Base-by-base conservation (phyloP, 2,797 vertebrate genomes). In the Rhinatrema bivittatum region DNA sequence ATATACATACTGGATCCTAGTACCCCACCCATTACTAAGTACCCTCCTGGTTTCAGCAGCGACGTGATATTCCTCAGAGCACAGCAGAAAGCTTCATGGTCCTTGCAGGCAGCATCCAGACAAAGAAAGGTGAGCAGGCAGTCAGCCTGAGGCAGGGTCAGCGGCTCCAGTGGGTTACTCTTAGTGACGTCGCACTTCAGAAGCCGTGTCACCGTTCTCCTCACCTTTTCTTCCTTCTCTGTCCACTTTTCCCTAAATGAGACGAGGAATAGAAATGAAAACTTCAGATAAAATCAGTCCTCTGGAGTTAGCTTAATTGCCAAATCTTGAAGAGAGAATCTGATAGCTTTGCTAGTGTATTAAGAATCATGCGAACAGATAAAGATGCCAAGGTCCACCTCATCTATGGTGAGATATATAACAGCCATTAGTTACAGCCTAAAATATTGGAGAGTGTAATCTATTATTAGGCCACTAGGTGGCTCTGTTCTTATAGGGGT, bases 161-260 rank as follows among this genome's bases (percentile, higher is more conserved):
- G 3, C 0, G 48, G 26, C 1, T 59, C 46, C 33, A 74, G 60
- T 0, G 61, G 70, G 34, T 46, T 67, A 16, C 65, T 65, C 46
- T 62, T 53, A 1, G 53, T 65, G 25, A 75, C 60, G 0, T 80
- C 68, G 11, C 69, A 77, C 29, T 66, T 70, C 16, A 81, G 45
- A 6, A 78, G 40, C 18, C 29, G 47, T 37, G 46, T 68, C 23
- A 77, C 15, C 1, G 21, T 21, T 30, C 10, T 42, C 13, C 72
- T 46, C 28, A 75, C 9, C 13, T 59, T 70, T 15, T 49, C 56
- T 25, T 77, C 74, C 39, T 76, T 74, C 35, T 77, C 65, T 0
- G 42, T 44, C 3, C 22, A 46, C 19, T 57, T 55, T 25, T 18
- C 29, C 20, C 60, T 67, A 47, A 53, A 57, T 5, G 5, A 33